Conservation (phyloP, 1,140 invertebrate genomes). For the Musca vetustissima region DNA sequence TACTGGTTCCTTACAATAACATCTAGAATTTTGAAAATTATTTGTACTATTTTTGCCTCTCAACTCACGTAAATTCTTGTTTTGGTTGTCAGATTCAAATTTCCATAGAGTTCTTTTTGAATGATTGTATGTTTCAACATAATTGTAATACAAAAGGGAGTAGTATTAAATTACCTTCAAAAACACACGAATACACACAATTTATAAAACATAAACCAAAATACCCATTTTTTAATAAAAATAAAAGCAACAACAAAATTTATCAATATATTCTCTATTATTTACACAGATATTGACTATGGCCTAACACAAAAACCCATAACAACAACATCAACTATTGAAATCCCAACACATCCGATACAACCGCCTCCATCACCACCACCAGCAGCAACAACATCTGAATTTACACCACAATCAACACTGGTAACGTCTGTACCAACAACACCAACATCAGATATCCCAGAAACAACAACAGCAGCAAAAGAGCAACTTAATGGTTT, state of each 20-base stretch:
- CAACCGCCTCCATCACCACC: neutral
- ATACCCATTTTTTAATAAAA: neutral
- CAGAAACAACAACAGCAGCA: constrained; percentile 9
- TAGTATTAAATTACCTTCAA: too few relatives aligned
- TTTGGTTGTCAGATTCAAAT: too few relatives aligned
- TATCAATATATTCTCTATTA: too few relatives aligned
- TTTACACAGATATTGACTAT: neutral
- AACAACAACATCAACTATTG: constrained; percentile 11
- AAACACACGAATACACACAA: neutral
- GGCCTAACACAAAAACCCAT: neutral
- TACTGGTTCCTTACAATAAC: too few relatives aligned
- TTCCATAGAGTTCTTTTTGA: too few relatives aligned
- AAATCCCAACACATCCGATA: neutral
- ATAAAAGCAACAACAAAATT: neutral
- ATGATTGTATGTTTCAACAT: too few relatives aligned
- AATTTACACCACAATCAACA: neutral
- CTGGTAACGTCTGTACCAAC: neutral
- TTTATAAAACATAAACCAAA: neutral
- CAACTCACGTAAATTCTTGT: too few relatives aligned
- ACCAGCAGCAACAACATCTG: neutral
- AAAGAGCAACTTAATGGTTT: constrained; percentile 39
- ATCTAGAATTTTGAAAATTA: too few relatives aligned
- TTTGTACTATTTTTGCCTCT: too few relatives aligned
- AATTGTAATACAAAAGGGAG: too few relatives aligned
- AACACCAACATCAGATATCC: neutral